These are phyloP conservation scores for Amazona guildingii DNA, from an alignment of 2,113 vertebrate genomes.

Conservation along the genomic window DNA sequence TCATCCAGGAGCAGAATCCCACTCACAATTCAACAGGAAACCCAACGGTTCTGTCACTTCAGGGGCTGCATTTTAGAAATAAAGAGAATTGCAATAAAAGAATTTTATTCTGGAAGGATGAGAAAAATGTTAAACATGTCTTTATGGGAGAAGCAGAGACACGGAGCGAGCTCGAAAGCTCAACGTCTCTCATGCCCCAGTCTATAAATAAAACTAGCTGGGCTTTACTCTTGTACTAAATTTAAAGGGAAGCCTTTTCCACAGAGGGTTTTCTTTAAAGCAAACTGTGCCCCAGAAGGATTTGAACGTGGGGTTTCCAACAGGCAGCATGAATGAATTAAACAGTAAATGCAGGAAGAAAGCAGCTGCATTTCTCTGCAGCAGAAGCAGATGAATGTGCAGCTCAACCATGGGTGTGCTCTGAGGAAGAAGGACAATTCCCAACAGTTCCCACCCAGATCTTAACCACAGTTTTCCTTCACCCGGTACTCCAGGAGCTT, in stretches of 20 bases:
- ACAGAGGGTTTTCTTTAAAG: conserved; percentile 43
- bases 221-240: conserved; percentile 60
- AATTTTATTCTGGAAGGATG: conserved; percentile 8
- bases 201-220: conserved; percentile 65
- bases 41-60: neutral
- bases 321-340: conserved; percentile 66
- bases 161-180: neutral
- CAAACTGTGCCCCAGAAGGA: conserved; percentile 48
- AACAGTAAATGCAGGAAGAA: conserved; percentile 4
- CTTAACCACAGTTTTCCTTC: neutral
- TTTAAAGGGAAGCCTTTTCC: conserved; percentile 59
- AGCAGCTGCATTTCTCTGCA: conserved; percentile 34
- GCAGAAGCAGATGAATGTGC: neutral
- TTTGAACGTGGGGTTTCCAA: conserved; percentile 46
- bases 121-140: conserved; percentile 42
- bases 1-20: neutral
- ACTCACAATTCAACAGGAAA: neutral
- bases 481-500: neutral
- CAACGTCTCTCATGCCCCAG: conserved; percentile 54
- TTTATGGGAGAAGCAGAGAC: conserved; percentile 53
- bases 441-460: neutral
- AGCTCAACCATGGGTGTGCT: rapidly evolving
- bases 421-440: neutral
- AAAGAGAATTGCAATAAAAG: neutral
- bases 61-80: neutral